Evolutionary conservation across 1,140 invertebrate species (phyloP), one percentile per base, ranked within the genome.

Genomic region (Drosophila pruinosa): DNA sequence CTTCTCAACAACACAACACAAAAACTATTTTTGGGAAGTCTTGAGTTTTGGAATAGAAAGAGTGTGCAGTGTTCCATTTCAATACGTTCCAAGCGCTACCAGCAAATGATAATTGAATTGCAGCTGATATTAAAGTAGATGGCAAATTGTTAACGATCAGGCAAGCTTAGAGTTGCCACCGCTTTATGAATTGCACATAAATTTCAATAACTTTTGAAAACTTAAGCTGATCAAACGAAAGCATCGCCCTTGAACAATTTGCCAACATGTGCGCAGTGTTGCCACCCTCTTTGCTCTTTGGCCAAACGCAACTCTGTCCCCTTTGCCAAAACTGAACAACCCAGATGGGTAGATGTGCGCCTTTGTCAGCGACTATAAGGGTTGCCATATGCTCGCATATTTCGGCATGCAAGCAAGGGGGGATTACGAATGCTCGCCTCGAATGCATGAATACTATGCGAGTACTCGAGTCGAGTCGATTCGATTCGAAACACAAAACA

Each of bases 301-400:
- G 12, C 17, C 2, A 0, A 15, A 38, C 24, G 17, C 22, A 50
- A 17, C 43, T 28, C 64, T 57, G 41, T 17, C 61, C n/a, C 10
- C 26, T 28, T 39, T 21, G 39, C 10, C 4, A n/a, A 34, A 12
- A 0, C 43, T 52, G 26, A 43, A 36, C 76, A 69, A 69, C 77
- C 48, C 50, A 71, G 50, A 71, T 72, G 61, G 47, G 64, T n/a
- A 6, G 2, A 15, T 28, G 36, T 43, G 22, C 39, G 63, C 64
- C 65, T 80, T 86, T 79, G 72, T 85, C 48, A 62, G 21, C 45
- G 14, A 48, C 64, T 63, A 85, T 86, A 85, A 85, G 81, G 81
- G 81, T 85, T 85, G 81, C 81, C 81, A 85, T 85, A 85, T 85
- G 81, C 81, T 81, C 63, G 74, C 77, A 85, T 85, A 85, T 85